Percentiles rank a stretch among this genome's conserved stretches.
Evolutionary conservation across 2,888 invertebrate species (phyloP).

Genomic region (Didymodactylos carnosus): DNA sequence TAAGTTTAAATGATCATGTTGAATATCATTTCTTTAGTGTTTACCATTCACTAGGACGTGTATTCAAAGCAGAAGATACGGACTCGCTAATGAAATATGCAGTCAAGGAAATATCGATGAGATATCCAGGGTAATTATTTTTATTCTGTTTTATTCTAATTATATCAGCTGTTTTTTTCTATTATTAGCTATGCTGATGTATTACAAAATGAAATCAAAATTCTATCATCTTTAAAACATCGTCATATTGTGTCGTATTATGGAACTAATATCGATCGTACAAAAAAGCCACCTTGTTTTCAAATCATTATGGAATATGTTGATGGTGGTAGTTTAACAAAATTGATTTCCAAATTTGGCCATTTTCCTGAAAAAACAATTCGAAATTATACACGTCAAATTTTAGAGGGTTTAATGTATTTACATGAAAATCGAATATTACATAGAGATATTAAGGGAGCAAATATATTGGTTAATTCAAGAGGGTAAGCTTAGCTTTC

Average conservation of each 20-base stretch:
- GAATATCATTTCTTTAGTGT: too few relatives aligned
- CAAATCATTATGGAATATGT: constrained; percentile 2
- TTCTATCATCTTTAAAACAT: background rate
- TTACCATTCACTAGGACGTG: too few relatives aligned
- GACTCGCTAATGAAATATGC: background rate
- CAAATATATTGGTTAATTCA: background rate
- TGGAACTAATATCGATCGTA: background rate
- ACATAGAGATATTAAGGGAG: background rate
- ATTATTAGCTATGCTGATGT: background rate
- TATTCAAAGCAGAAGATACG: background rate
- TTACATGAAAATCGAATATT: background rate
- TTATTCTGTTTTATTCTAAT: too few relatives aligned
- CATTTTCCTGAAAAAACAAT: background rate
- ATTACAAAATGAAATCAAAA: background rate
- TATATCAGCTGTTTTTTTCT: too few relatives aligned
- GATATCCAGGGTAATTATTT: background rate
- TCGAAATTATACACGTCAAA: background rate
- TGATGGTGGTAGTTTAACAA: background rate
- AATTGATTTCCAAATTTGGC: background rate
- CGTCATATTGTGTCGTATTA: background rate
- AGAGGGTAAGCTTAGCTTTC: background rate
- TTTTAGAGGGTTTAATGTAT: background rate
- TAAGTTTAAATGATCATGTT: too few relatives aligned
- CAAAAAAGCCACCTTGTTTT: background rate
- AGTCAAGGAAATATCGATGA: background rate